Base-by-base conservation (phyloP, 2,888 invertebrate species). In the Cheilosia soror region DNA sequence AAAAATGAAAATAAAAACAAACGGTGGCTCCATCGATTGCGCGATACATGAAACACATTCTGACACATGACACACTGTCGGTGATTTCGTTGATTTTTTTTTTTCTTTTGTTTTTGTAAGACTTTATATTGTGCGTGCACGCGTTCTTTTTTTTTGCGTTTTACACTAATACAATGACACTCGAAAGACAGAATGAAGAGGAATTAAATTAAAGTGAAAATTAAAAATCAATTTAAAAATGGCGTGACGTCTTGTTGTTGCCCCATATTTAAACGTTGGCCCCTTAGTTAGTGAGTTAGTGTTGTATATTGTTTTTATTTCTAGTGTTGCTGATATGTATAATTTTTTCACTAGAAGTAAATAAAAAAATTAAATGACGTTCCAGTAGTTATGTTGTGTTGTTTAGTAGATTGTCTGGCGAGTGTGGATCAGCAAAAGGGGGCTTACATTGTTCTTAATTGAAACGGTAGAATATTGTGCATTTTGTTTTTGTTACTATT, bases 211-310 rank as follows among this genome's bases (percentile, higher is more conserved):
- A 57, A 49, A 76, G 68, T 68, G 42, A 69, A 75, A 69, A 81
- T 62, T 76, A 25, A 65, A 69, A 76, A 71, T 69, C 69, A 73
- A 78, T 75, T 68, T 60, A 68, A 65, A 75, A 37, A 53, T 79
- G 66, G 79, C 71, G 66, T 84, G 79, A 84, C 69, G 79, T 79
- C 55, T 75, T 65, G 65, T 76, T 71, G 60, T 42, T 84, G 79
- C n/a, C 65, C 79, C 71, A 73, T 62, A 51, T 76, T 51, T 51
- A 47, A 71, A 40, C 37, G 49, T 40, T 71, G 49, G 71, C 69
- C 69, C 44, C 55, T 69, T 47, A 20, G 44, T 9, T 57, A 29
- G 53, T n/a, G n/a, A 44, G 42, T 42, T 31, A 31, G 37, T 37
- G 37, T 11, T 68, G 7, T 55, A 29, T 27, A 33, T 20, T 69